These are phyloP conservation scores for Arremon aurantiirostris DNA, from an alignment of 2,797 vertebrate genomes.

Conservation along the genomic window DNA sequence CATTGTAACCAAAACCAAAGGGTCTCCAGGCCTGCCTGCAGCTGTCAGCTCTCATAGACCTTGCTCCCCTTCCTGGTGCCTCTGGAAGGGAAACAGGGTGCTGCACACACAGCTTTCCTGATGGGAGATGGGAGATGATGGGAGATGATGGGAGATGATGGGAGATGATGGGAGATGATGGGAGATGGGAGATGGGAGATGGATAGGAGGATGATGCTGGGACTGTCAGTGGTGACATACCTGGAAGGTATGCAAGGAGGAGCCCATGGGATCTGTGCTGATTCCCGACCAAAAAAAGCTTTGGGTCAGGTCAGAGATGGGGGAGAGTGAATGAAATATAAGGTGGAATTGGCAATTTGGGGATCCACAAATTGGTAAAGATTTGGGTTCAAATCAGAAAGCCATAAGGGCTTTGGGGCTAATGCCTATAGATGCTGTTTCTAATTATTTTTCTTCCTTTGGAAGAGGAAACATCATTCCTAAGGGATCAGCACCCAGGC, in stretches of 20 bases:
- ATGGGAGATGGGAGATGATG: rapidly evolving
- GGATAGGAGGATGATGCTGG: rapidly evolving
- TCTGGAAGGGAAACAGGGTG: not conserved
- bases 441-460: not conserved
- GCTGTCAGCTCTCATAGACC: no score
- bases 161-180: no score
- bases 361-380: not conserved
- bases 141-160: no score
- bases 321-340: rapidly evolving
- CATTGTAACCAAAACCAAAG: no score
- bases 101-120: rapidly evolving
- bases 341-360: not conserved
- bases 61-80: not conserved
- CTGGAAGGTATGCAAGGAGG: rapidly evolving
- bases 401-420: not conserved
- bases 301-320: not conserved
- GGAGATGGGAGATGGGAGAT: not conserved
- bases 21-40: no score
- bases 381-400: not conserved
- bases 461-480: not conserved
- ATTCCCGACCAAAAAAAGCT: not conserved
- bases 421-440: not conserved
- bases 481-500: not conserved
- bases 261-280: rapidly evolving
- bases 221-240: rapidly evolving